Evolutionary conservation across 2,797 vertebrate genomes (phyloP), one percentile per base, ranked within the genome.

Genomic region (Gorsachius magnificus): DNA sequence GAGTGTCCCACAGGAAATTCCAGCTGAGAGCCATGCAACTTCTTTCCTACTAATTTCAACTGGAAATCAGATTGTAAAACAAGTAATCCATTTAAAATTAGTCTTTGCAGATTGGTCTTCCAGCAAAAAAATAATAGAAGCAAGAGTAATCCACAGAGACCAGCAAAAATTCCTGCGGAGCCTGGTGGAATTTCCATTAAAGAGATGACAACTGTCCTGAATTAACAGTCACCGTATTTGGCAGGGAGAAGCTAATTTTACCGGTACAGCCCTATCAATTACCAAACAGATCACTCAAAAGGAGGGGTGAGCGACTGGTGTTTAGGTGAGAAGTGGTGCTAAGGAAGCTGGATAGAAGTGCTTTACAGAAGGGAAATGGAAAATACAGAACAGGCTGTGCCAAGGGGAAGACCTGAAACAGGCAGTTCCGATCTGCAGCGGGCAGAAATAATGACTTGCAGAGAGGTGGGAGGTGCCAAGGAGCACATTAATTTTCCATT

Each of bases 1-100:
- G 33, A 58, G 31, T 57, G 31, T 70, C 75, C 65, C 65, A 53
- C 25, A 72, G 58, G 64, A 93, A 93, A 87, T 89, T 72, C 31
- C 72, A 74, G 18, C 57, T 61, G 51, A 89, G 63, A 85, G 24
- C 36, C 13, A 11, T 63, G 58, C 46, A 82, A 83, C 35, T 77
- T 87, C 71, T 84, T 57, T 87, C 58, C 69, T 91, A 57, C 25
- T 58, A 56, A 82, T 95, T 94, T 84, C 85, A 93, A 11, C 14
- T 87, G 50, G 50, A 93, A 93, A 93, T 70, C 13, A 16, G 54
- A 60, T 82, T 88, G 66, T 75, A 64, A 88, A 89, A 51, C 35
- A 92, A 87, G 41, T 77, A 93, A 87, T 83, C 57, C 12, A 41
- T 87, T 94, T 93, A 80, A 87, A 94, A 93, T 77, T 80, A 74